Base-by-base conservation (phyloP, 1,140 invertebrate species). In the Sminthurinus signatus region DNA sequence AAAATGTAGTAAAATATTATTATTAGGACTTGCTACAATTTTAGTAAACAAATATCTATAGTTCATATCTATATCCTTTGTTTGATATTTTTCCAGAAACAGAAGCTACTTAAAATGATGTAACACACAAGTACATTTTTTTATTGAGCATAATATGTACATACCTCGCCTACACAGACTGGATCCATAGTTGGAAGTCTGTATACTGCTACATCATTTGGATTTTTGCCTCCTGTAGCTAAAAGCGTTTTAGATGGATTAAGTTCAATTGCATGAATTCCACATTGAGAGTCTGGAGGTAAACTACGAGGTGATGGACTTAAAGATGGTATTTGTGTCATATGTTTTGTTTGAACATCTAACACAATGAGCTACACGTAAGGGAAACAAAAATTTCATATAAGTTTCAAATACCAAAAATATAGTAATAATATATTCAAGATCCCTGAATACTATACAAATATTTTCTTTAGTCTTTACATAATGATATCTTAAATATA, bases 121-220 rank as follows among this genome's bases (percentile, higher is more conserved):
- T 0, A 2, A 46, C n/a, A n/a, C n/a, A n/a, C n/a, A 12, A 50
- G 12, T 32, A 15, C 48, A 12, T 25, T 60, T 32, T 43, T 50
- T 36, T 8, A 58, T 42, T 50, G 27, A 39, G 25, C 32, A 52
- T 51, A 32, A 51, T n/a, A 32, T 48, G 39, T 51, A 17, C 25
- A 50, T 50, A 83, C 81, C 79, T 96, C 92, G 4, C 93, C 93
- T n/a, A 97, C 87, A 78, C 88, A 94, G 23, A 96, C 84, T 2
- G 93, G 93, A 79, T 96, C 93, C 60, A 97, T 79, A 1, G 92
- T 95, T 28, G 94, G 94, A 71, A 97, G 78, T 73, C 86, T 84
- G 76, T 97, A 97, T 58, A 98, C 84, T 46, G 92, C 93, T 70
- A 97, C 84, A 79, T 97, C 93, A 74, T 91, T 91, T 17, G 91